Percentiles rank a stretch among this genome's conserved stretches.
Evolutionary conservation across 2,888 invertebrate genomes (phyloP).

Genomic region (Acleris literana): DNA sequence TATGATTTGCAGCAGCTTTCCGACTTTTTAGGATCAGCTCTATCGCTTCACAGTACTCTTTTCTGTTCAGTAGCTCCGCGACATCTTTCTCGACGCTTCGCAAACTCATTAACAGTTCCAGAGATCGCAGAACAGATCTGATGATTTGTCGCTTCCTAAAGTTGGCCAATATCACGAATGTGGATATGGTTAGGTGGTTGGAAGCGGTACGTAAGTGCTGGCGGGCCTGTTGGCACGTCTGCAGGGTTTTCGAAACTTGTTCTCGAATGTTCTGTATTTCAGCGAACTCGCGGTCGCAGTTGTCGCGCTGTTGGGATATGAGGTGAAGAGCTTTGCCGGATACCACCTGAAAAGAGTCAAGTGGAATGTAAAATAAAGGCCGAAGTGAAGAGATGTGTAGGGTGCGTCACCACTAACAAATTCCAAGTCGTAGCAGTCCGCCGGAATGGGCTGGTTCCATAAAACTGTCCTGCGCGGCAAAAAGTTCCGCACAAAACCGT

Average conservation of each 20-base stretch:
- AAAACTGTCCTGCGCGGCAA: too few relatives aligned
- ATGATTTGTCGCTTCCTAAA: constrained; percentile 94
- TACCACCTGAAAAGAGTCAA: constrained; percentile 85
- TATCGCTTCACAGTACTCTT: constrained; percentile 95
- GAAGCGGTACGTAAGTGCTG: constrained; percentile 89
- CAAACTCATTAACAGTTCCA: constrained; percentile 79
- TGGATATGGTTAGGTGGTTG: constrained; percentile 91
- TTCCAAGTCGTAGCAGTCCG: too few relatives aligned
- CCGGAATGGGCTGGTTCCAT: too few relatives aligned
- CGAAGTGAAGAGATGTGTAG: too few relatives aligned
- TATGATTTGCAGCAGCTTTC: constrained; percentile 91
- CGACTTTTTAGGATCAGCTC: constrained; percentile 94
- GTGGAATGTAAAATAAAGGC: too few relatives aligned
- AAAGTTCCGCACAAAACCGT: too few relatives aligned
- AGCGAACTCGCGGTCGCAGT: constrained; percentile 93
- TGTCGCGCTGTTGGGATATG: constrained; percentile 95
- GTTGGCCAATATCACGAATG: constrained; percentile 95
- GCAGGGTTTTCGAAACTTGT: constrained; percentile 87
- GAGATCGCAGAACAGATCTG: constrained; percentile 89
- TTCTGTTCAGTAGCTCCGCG: constrained; percentile 90
- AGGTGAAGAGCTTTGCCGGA: constrained; percentile 96
- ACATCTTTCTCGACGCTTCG: constrained; percentile 93
- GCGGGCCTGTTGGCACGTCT: constrained; percentile 89
- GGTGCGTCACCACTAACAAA: too few relatives aligned
- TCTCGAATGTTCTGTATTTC: constrained; percentile 89